These are phyloP conservation scores for Thalassarche chlororhynchos DNA, from an alignment of 2,113 vertebrate species.

Conservation along the genomic window DNA sequence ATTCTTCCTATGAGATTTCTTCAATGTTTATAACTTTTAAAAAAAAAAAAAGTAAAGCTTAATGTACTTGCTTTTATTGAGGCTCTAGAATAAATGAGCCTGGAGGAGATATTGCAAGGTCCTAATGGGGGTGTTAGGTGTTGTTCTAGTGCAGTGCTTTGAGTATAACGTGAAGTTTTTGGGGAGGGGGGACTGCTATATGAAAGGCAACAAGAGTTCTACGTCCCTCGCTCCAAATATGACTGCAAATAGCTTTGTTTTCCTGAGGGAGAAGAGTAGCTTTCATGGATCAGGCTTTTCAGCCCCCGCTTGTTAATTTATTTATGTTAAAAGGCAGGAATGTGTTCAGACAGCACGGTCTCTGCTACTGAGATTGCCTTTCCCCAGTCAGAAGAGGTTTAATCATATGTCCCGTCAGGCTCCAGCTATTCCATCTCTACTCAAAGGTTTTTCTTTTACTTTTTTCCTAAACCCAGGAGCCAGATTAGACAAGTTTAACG, in stretches of 20 bases:
- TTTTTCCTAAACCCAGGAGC: not conserved
- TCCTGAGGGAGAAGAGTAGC: not conserved
- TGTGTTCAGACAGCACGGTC: not conserved
- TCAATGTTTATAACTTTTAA: not conserved
- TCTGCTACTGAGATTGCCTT: not conserved
- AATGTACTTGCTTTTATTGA: not conserved
- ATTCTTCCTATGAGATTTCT: not conserved
- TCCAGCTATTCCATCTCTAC: not conserved
- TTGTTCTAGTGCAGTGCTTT: not conserved
- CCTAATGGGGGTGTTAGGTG: too few relatives aligned
- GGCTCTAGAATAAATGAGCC: not conserved
- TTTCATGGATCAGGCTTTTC: not conserved
- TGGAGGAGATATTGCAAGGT: not conserved
- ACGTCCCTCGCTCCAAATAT: rapidly evolving
- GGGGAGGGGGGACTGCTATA: not conserved
- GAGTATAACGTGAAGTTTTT: not conserved
- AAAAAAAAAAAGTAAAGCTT: rapidly evolving
- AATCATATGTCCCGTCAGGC: not conserved
- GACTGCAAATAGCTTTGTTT: not conserved
- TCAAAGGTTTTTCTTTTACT: not conserved
- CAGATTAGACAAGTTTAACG: rapidly evolving
- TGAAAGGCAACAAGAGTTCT: not conserved
- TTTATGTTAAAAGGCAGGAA: conserved; percentile 1
- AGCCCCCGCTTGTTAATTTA: not conserved
- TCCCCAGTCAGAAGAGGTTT: not conserved